Percentiles rank a stretch among this genome's conserved stretches.
Conservation (phyloP, 2,113 vertebrate species). For the Nothobranchius kuhntae region DNA sequence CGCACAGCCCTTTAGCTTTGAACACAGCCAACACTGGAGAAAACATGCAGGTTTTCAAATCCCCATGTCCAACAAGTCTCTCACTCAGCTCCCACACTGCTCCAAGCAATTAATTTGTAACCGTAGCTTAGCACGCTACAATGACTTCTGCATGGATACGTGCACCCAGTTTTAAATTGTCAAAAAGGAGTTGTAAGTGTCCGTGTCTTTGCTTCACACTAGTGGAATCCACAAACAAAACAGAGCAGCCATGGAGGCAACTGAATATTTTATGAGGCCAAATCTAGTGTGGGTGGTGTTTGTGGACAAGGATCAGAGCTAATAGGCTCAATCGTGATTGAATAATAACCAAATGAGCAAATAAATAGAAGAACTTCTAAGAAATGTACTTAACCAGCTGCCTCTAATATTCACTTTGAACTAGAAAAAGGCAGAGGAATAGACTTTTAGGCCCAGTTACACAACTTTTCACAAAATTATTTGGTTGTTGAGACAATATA, state of each 20-base stretch:
- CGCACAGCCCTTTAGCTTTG: constrained; percentile 56
- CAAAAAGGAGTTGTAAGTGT: constrained; percentile 43
- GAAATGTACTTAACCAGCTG: background rate
- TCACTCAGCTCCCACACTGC: constrained; percentile 41
- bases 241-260: background rate
- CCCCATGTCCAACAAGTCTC: constrained; percentile 53
- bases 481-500: constrained; percentile 27
- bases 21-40: constrained; percentile 49
- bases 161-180: constrained; percentile 37
- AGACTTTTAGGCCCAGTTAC: background rate
- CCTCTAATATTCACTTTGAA: constrained; percentile 12
- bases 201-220: constrained; percentile 34
- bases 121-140: constrained; percentile 33
- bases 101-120: constrained; percentile 55
- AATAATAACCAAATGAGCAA: constrained; percentile 10
- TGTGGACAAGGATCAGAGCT: constrained; percentile 10
- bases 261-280: constrained; percentile 15
- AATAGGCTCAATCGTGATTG: constrained; percentile 16
- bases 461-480: background rate
- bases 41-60: constrained; percentile 63
- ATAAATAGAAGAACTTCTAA: background rate
- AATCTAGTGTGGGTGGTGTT: background rate
- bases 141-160: constrained; percentile 24
- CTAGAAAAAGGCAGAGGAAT: background rate
- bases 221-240: constrained; percentile 40